These are phyloP conservation scores for Bruchidius siliquastri DNA, from an alignment of 2,888 invertebrate genomes.

Conservation along the genomic window DNA sequence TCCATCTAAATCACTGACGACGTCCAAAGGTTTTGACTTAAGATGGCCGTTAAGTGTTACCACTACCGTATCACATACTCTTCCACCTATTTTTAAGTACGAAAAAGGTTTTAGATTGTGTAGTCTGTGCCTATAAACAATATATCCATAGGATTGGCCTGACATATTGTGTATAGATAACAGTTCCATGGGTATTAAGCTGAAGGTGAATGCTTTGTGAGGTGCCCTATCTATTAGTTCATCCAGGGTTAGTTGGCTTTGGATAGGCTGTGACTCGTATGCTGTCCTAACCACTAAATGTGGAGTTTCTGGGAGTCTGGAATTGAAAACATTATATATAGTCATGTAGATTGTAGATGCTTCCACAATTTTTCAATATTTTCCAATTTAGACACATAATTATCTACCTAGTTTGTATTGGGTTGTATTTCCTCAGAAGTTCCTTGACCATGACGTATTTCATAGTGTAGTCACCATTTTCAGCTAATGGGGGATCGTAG, in stretches of 20 bases:
- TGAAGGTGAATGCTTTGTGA: conserved; percentile 6
- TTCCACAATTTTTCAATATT: neutral
- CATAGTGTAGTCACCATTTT: conserved; percentile 83
- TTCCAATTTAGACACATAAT: no score
- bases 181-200: conserved; percentile 36
- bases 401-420: conserved; percentile 30
- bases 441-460: conserved; percentile 70
- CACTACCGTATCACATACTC: conserved; percentile 49
- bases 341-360: neutral
- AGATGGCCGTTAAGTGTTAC: conserved; percentile 46
- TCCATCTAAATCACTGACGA: conserved; percentile 34
- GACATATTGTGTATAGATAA: conserved; percentile 42
- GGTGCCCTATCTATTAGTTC: conserved; percentile 27
- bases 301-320: conserved; percentile 60
- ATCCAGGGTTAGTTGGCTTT: conserved; percentile 24
- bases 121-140: conserved; percentile 48
- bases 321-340: conserved; percentile 2
- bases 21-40: conserved; percentile 36
- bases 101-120: conserved; percentile 33
- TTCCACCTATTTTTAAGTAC: conserved; percentile 39
- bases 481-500: conserved; percentile 81
- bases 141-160: conserved; percentile 56
- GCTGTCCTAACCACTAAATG: conserved; percentile 67
- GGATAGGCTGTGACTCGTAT: conserved; percentile 68
- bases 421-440: conserved; percentile 41